These are phyloP conservation scores for Eulemur rufifrons DNA, from an alignment of 2,113 vertebrate species.

Conservation along the genomic window DNA sequence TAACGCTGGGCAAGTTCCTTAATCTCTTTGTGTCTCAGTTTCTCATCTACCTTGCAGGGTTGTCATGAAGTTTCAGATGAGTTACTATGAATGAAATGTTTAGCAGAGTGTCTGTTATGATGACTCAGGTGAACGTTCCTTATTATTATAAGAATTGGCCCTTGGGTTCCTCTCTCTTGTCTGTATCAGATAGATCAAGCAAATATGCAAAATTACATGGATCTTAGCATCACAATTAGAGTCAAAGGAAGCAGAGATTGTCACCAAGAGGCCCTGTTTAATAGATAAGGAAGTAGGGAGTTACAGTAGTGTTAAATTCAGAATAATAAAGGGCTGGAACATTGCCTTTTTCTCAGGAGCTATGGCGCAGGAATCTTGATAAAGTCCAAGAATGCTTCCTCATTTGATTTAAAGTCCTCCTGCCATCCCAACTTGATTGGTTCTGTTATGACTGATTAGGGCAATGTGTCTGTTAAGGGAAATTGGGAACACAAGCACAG, in stretches of 20 bases:
- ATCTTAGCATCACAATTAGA: constrained; percentile 1
- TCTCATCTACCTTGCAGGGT: neutral
- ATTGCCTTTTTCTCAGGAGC: neutral
- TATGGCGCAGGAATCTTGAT: neutral
- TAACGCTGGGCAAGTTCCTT: neutral
- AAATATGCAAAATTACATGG: neutral
- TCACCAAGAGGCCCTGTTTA: neutral
- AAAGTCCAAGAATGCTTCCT: constrained; percentile 22
- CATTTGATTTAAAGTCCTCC: constrained; percentile 11
- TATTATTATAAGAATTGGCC: neutral
- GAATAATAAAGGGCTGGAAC: neutral
- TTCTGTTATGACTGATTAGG: neutral
- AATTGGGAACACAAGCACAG: neutral
- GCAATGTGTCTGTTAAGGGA: neutral
- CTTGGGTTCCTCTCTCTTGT: neutral
- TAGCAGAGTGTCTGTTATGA: neutral
- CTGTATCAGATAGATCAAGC: neutral
- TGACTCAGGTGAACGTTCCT: neutral
- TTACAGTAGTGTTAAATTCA: neutral
- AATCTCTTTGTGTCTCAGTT: neutral
- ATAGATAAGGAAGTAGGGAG: neutral
- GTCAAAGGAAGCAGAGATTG: neutral
- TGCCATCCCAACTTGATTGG: neutral
- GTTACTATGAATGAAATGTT: neutral
- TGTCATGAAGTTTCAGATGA: neutral